phyloP scores from a whole-genome alignment of 2,797 vertebrate genomes.

The Sebastes reedi region DNA sequence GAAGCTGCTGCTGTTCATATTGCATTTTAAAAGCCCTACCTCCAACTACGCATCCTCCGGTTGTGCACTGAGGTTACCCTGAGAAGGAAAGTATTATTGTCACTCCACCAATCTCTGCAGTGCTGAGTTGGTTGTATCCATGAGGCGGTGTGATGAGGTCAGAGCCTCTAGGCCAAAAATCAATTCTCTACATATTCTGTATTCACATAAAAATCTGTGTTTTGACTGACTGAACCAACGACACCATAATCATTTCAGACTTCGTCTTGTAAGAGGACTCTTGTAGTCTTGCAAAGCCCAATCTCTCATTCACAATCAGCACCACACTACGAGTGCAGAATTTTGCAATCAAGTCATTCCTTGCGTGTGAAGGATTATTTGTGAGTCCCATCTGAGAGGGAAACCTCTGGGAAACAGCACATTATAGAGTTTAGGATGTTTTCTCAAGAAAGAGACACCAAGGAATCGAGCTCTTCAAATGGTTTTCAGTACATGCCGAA shows the following conservation, averaged over 20 bases:
- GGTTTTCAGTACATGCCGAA: conserved; percentile 14
- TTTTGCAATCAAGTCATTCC: neutral
- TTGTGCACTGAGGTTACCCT: neutral
- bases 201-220: neutral
- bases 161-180: neutral
- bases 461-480: conserved; percentile 5
- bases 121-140: neutral
- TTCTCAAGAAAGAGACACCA: neutral
- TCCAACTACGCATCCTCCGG: neutral
- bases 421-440: neutral
- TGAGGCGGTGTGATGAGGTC: neutral
- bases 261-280: neutral
- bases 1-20: neutral
- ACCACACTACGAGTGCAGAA: neutral
- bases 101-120: neutral
- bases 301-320: neutral
- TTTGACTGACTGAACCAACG: neutral
- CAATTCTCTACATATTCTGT: neutral
- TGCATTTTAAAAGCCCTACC: neutral
- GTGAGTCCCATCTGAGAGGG: neutral
- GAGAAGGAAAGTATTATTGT: neutral
- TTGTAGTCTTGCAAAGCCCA: neutral
- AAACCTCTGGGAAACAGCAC: neutral
- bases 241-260: neutral
- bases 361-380: neutral